phyloP scores from a whole-genome alignment of 2,797 vertebrate species.

The Schizopygopsis malacanthus region DNA sequence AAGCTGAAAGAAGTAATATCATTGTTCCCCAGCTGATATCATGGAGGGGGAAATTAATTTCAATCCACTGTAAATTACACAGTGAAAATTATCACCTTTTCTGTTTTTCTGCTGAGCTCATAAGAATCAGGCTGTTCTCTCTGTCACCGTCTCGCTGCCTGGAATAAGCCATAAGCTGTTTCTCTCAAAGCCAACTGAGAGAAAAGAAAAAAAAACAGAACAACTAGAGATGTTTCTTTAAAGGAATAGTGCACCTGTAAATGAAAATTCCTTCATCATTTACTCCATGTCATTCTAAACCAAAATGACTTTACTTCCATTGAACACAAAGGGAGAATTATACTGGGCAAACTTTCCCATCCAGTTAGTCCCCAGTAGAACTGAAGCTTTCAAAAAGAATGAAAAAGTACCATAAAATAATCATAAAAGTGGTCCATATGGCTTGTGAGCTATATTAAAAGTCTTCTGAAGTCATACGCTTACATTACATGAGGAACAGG shows the following conservation, averaged over 20 bases:
- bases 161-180: constrained; percentile 55
- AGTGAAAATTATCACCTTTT: constrained; percentile 59
- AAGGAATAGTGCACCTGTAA: background rate
- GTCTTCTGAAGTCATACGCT: background rate
- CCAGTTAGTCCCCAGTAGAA: background rate
- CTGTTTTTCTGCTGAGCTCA: constrained; percentile 61
- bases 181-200: constrained; percentile 32
- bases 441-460: background rate
- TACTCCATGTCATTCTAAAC: constrained; percentile 5
- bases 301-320: constrained; percentile 4
- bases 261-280: constrained; percentile 7
- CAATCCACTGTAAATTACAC: constrained; percentile 60
- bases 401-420: constrained; percentile 7
- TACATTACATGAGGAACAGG: background rate
- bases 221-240: constrained; percentile 49
- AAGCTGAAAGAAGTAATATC: constrained; percentile 57
- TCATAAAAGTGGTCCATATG: constrained; percentile 12
- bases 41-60: constrained; percentile 56
- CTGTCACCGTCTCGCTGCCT: constrained; percentile 50
- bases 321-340: constrained; percentile 8
- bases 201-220: constrained; percentile 17
- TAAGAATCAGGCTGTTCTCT: constrained; percentile 55
- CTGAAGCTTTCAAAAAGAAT: background rate
- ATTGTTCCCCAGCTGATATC: constrained; percentile 58
- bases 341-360: background rate